These are phyloP conservation scores for Eptatretus burgeri DNA, from an alignment of 2,113 vertebrate species.

Conservation along the genomic window DNA sequence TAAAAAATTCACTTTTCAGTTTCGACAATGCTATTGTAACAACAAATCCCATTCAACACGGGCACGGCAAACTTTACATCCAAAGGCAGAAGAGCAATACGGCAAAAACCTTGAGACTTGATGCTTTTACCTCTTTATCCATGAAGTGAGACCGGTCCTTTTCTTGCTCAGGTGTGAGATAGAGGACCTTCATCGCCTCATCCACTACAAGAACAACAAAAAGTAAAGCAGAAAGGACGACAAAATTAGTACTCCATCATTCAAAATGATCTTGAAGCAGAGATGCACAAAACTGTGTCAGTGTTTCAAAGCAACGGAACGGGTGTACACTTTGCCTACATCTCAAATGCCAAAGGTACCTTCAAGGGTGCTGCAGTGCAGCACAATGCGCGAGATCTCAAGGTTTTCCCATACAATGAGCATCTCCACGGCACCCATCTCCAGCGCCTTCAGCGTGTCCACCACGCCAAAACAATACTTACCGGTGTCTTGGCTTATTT, in stretches of 20 bases:
- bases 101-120: constrained; percentile 5
- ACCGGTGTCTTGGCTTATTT: constrained; percentile 96
- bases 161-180: constrained; percentile 90
- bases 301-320: no score
- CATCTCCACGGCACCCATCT: constrained; percentile 98
- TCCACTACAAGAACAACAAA: neutral
- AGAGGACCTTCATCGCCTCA: constrained; percentile 58
- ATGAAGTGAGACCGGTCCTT: constrained; percentile 99
- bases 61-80: no score
- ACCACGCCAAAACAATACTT: constrained; percentile 97
- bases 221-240: no score
- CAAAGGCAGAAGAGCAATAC: no score
- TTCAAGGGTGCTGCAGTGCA: constrained; percentile 76
- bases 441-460: constrained; percentile 88
- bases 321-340: no score
- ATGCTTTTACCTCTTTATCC: constrained; percentile 77
- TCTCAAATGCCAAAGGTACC: constrained; percentile 16
- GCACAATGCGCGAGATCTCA: constrained; percentile 95
- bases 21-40: neutral
- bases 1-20: neutral
- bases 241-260: no score
- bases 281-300: no score
- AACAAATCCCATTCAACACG: neutral
- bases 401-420: constrained; percentile 97
- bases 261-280: no score